These are phyloP conservation scores for Trachops cirrhosus DNA, from an alignment of 2,797 vertebrate genomes.

Conservation along the genomic window DNA sequence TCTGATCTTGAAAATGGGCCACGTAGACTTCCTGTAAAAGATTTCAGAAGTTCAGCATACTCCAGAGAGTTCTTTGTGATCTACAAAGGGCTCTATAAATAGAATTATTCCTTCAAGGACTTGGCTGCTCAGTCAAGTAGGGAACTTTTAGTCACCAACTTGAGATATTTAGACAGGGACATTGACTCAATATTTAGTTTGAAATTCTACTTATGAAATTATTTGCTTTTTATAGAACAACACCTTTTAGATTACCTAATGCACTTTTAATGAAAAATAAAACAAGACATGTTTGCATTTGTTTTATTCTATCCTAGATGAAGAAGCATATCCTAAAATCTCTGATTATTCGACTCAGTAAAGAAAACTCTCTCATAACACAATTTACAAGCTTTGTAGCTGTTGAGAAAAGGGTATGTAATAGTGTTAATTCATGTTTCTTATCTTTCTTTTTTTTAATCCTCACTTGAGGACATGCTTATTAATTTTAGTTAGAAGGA, in stretches of 20 bases:
- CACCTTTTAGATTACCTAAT: background rate
- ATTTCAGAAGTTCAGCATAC: background rate
- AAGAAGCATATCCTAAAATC: constrained; percentile 89
- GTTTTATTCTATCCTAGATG: constrained; percentile 81
- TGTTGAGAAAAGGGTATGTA: constrained; percentile 90
- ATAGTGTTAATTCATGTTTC: constrained; percentile 19
- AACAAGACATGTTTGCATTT: background rate
- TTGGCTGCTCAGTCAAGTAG: background rate
- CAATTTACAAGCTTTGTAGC: constrained; percentile 94
- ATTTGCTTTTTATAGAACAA: background rate
- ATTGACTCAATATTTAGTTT: background rate
- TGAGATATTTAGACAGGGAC: background rate
- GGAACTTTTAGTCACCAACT: background rate
- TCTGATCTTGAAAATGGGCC: background rate
- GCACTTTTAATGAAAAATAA: background rate
- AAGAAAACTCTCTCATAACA: constrained; percentile 90
- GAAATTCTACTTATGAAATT: background rate
- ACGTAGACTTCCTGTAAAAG: background rate
- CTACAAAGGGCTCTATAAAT: background rate
- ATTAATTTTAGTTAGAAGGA: background rate
- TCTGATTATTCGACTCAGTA: constrained; percentile 88
- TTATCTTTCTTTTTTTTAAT: background rate
- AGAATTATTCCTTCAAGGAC: background rate
- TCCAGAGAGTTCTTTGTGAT: background rate
- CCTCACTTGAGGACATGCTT: background rate